Percentiles rank a stretch among this genome's conserved stretches.
Evolutionary conservation across 2,113 vertebrate genomes (phyloP).

Genomic region (Sakesphorus luctuosus): DNA sequence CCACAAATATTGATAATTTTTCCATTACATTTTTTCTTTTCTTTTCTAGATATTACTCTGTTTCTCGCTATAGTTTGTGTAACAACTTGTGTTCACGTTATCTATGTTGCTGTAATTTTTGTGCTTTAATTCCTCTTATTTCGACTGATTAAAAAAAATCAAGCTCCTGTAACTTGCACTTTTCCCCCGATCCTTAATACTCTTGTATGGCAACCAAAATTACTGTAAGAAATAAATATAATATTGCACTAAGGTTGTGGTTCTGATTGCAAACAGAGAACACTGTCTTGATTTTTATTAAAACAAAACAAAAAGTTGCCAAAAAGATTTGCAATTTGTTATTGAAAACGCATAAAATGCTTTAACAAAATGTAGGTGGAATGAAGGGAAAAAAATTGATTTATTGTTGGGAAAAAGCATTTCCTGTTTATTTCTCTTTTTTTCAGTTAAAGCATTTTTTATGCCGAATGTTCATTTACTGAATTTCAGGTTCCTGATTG

Average conservation of each 20-base stretch:
- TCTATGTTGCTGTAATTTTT: slow-evolving; percentile 95
- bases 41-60: slow-evolving; percentile 79
- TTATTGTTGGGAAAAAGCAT: background rate
- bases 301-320: slow-evolving; percentile 39
- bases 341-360: background rate
- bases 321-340: background rate
- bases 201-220: slow-evolving; percentile 97
- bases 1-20: slow-evolving; percentile 73
- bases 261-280: slow-evolving; percentile 77
- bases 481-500: background rate
- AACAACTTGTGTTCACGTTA: slow-evolving; percentile 89
- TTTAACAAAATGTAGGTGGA: background rate
- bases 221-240: slow-evolving; percentile 97
- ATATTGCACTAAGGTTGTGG: slow-evolving; percentile 90
- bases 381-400: background rate
- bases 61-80: slow-evolving; percentile 88
- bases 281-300: slow-evolving; percentile 60
- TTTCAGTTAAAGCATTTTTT: background rate
- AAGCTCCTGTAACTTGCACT: slow-evolving; percentile 91
- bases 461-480: background rate
- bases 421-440: background rate
- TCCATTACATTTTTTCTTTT: slow-evolving; percentile 71
- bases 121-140: slow-evolving; percentile 92
- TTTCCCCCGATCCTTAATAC: slow-evolving; percentile 83
- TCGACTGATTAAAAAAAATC: slow-evolving; percentile 84